Evolutionary conservation across 2,888 invertebrate species (phyloP).

Genomic region (Cephalotes varians): DNA sequence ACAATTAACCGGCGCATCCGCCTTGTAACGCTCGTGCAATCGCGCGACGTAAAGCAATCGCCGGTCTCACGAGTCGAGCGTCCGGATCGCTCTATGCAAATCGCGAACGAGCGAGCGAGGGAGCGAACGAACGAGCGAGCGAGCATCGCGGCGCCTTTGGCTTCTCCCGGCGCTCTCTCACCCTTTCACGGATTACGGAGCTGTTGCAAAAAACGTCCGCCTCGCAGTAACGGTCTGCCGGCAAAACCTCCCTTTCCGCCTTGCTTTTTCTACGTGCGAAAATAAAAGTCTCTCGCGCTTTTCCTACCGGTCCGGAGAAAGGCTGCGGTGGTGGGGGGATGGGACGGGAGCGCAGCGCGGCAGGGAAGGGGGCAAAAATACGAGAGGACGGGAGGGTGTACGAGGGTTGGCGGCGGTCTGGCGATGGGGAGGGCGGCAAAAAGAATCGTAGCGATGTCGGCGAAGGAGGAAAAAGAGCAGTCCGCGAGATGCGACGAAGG

Average conservation of each 20-base stretch:
- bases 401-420: slow-evolving; percentile 64
- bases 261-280: slow-evolving; percentile 78
- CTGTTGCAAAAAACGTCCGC: slow-evolving; percentile 77
- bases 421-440: slow-evolving; percentile 47
- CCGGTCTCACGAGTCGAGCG: slow-evolving; percentile 53
- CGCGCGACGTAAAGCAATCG: slow-evolving; percentile 30
- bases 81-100: slow-evolving; percentile 49
- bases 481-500: slow-evolving; percentile 60
- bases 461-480: slow-evolving; percentile 64
- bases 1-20: slow-evolving; percentile 7
- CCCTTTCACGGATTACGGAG: slow-evolving; percentile 65
- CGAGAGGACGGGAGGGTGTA: slow-evolving; percentile 63
- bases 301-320: slow-evolving; percentile 68
- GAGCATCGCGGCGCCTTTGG: slow-evolving; percentile 50
- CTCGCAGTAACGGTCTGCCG: slow-evolving; percentile 78
- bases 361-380: slow-evolving; percentile 70
- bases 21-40: slow-evolving; percentile 6
- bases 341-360: slow-evolving; percentile 34
- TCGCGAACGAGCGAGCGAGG: slow-evolving; percentile 31
- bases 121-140: slow-evolving; percentile 39
- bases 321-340: slow-evolving; percentile 55
- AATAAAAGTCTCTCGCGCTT: slow-evolving; percentile 77
- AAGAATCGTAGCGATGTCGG: slow-evolving; percentile 60
- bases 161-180: slow-evolving; percentile 57
- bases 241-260: slow-evolving; percentile 78